Base-by-base conservation (phyloP, 2,888 invertebrate genomes). In the Thyatira batis region DNA sequence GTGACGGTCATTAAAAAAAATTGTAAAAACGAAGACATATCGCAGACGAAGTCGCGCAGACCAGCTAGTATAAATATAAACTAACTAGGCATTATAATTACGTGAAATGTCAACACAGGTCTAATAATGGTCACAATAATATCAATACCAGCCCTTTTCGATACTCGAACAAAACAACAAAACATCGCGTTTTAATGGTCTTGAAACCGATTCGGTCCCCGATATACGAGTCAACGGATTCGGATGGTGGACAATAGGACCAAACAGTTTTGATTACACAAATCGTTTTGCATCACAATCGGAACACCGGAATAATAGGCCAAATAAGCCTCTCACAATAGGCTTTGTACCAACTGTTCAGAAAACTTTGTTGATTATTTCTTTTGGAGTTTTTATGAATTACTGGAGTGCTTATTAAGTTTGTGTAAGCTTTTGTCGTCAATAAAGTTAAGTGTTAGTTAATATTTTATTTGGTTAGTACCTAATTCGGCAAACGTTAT, bases 261-360 rank as follows among this genome's bases (percentile, higher is more conserved):
- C 27, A 27, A 46, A 48, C 17, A 28, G 25, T 28, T 48, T 27
- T 48, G 27, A 27, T 48, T 48, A 48, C 27, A 48, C 10, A 27
- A 48, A 48, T 48, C 48, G 48, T 48, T 28, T 39, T 48, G 20
- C 48, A 28, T 48, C 48, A 48, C 48, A 48, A 48, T 46, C 13
- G 25, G 46, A 27, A 46, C 46, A 46, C 13, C 21, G 27, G 17
- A 13, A 13, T 9, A 25, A 46, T 21, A 48, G 48, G 27, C 25
- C 23, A 28, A 48, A 48, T 28, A 28, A 20, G 27, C 48, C 28
- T 43, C 20, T 28, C 17, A 48, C 27, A 48, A 27, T 28, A 27
- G 48, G 39, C 39, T 5, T 39, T 17, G 39, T 39, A n/a, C 17
- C 6, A n/a, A 17, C 17, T 39, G 13, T 39, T 39, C 17, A 45